Evolutionary conservation across 2,797 vertebrate genomes (phyloP).

Genomic region (Antennarius maculatus): DNA sequence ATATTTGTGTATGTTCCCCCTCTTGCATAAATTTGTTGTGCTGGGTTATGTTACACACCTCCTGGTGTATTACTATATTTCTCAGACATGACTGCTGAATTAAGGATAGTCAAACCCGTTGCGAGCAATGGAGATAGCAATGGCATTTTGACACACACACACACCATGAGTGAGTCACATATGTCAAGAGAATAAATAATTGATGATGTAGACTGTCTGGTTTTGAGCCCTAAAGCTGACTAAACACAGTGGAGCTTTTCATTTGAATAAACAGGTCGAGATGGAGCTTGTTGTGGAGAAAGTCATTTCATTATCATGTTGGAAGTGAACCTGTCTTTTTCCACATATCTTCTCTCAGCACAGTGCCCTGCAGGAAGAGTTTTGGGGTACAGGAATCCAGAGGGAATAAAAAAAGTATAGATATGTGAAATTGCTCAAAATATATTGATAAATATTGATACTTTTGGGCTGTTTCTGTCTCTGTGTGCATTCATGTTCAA

Average conservation of each 20-base stretch:
- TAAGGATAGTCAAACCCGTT: conserved; percentile 18
- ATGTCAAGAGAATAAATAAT: conserved; percentile 67
- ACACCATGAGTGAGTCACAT: conserved; percentile 46
- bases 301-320: conserved; percentile 49
- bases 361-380: conserved; percentile 41
- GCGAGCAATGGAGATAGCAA: conserved; percentile 17
- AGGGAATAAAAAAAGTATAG: conserved; percentile 47
- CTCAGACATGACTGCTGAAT: conserved; percentile 36
- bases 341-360: conserved; percentile 50
- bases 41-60: conserved; percentile 26
- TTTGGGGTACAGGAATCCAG: conserved; percentile 45
- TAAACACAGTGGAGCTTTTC: conserved; percentile 55
- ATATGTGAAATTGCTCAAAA: conserved; percentile 69
- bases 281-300: conserved; percentile 31
- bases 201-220: conserved; percentile 57
- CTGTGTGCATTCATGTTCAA: conserved; percentile 1
- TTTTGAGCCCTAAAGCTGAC: conserved; percentile 62
- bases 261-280: conserved; percentile 66
- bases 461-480: conserved; percentile 17
- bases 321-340: conserved; percentile 43
- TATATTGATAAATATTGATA: conserved; percentile 20
- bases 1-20: conserved; percentile 69
- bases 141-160: conserved; percentile 3
- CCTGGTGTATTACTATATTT: conserved; percentile 36
- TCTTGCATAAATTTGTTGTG: conserved; percentile 64